Percentiles rank a stretch among this genome's conserved stretches.
phyloP scores from a whole-genome alignment of 2,888 invertebrate species.

The Patella pellucida region DNA sequence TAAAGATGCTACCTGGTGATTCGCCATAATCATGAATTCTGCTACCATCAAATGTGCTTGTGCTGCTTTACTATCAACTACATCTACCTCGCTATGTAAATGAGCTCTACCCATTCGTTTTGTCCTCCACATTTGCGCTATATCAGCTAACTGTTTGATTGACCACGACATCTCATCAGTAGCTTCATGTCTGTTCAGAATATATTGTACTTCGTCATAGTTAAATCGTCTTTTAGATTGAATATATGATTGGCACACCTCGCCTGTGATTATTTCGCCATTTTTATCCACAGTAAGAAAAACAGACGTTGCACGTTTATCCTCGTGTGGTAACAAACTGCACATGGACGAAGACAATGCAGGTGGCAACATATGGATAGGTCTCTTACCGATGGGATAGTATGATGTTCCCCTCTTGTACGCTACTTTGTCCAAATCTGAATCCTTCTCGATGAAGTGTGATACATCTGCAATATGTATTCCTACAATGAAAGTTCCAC shows the following conservation, averaged over 20 bases:
- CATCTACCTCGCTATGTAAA: conserved; percentile 47
- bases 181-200: conserved; percentile 47
- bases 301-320: conserved; percentile 56
- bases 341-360: conserved; percentile 49
- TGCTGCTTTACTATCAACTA: conserved; percentile 38
- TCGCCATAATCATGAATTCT: conserved; percentile 61
- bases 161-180: conserved; percentile 53
- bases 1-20: conserved; percentile 54
- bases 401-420: conserved; percentile 45
- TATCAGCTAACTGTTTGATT: conserved; percentile 52
- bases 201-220: conserved; percentile 51
- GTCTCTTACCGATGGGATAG: conserved; percentile 44
- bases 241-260: conserved; percentile 49
- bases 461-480: conserved; percentile 62
- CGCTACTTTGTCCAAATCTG: conserved; percentile 55
- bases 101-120: conserved; percentile 58
- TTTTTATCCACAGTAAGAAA: conserved; percentile 49
- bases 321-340: conserved; percentile 48
- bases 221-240: conserved; percentile 54
- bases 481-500: conserved; percentile 52
- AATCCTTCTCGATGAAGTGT: conserved; percentile 50
- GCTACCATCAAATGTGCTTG: conserved; percentile 57
- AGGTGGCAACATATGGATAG: conserved; percentile 53
- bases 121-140: conserved; percentile 52
- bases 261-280: conserved; percentile 47